Evolutionary conservation across 2,113 vertebrate genomes (phyloP).

Genomic region (Megaceryle torquata): DNA sequence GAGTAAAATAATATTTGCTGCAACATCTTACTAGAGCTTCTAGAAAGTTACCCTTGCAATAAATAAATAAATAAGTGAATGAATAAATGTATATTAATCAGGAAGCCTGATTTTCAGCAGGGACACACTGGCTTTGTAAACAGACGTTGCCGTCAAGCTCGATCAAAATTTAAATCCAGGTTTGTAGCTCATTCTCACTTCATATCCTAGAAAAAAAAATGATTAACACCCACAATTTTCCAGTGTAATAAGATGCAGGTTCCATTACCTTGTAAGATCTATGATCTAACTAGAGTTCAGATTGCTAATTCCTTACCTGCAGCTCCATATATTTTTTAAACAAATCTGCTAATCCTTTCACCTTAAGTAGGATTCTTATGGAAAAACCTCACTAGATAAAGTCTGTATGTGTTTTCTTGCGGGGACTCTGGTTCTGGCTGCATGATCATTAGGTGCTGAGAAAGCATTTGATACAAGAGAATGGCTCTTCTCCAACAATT

Average conservation of each 20-base stretch:
- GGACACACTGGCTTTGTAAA: not conserved
- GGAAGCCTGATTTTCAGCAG: not conserved
- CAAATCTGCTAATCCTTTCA: not conserved
- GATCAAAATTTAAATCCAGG: not conserved
- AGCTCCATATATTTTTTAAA: not conserved
- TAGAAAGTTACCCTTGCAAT: not conserved
- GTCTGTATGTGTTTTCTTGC: not conserved
- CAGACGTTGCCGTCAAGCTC: not conserved
- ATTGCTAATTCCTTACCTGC: constrained; percentile 8
- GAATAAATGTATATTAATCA: not conserved
- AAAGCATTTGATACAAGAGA: constrained; percentile 5
- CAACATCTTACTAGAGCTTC: not conserved
- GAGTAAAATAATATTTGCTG: not conserved
- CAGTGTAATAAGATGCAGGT: not conserved
- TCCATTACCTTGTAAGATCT: not conserved
- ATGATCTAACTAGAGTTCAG: not conserved
- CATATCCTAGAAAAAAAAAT: not conserved
- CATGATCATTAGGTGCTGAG: not conserved
- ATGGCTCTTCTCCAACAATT: not conserved
- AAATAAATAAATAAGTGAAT: constrained; percentile 5
- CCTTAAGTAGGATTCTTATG: not conserved
- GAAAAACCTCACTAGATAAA: not conserved
- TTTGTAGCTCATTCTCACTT: not conserved
- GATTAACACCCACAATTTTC: not conserved
- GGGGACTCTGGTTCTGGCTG: not conserved